Conservation (phyloP, 2,113 vertebrate genomes). For the Sorex fumeus region DNA sequence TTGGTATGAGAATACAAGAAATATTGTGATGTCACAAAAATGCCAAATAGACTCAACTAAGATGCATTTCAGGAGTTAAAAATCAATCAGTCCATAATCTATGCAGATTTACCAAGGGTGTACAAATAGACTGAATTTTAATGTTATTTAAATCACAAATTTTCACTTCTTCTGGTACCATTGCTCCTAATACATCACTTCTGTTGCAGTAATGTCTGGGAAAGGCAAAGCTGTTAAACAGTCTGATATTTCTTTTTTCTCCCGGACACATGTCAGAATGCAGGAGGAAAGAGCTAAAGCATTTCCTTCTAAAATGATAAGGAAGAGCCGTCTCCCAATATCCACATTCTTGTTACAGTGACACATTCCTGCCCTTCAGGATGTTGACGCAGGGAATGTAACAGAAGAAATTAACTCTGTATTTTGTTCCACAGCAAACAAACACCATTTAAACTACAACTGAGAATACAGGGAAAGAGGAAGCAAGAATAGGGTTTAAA, state of each 20-base stretch:
- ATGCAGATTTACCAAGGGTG: not conserved
- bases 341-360: not conserved
- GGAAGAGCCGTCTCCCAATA: not conserved
- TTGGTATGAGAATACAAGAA: not conserved
- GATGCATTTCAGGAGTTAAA: constrained; percentile 49
- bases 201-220: not conserved
- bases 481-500: constrained; percentile 33
- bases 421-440: not conserved
- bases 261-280: not conserved
- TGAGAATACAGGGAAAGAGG: constrained; percentile 25
- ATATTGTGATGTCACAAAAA: not conserved
- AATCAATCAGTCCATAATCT: constrained; percentile 3
- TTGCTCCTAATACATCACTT: not conserved
- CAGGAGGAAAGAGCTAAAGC: constrained; percentile 4
- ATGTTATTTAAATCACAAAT: not conserved
- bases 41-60: constrained; percentile 24
- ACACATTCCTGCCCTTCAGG: constrained; percentile 4
- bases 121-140: not conserved
- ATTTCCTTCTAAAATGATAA: not conserved
- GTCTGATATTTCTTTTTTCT: not conserved
- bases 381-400: not conserved
- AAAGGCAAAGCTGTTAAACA: constrained; percentile 43
- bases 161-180: constrained; percentile 24
- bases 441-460: constrained; percentile 29
- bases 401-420: constrained; percentile 3